A percentile compares a stretch with the other conserved stretches of the same genome.
Conservation (phyloP, 2,113 vertebrate genomes). For the Cisticola juncidis region DNA sequence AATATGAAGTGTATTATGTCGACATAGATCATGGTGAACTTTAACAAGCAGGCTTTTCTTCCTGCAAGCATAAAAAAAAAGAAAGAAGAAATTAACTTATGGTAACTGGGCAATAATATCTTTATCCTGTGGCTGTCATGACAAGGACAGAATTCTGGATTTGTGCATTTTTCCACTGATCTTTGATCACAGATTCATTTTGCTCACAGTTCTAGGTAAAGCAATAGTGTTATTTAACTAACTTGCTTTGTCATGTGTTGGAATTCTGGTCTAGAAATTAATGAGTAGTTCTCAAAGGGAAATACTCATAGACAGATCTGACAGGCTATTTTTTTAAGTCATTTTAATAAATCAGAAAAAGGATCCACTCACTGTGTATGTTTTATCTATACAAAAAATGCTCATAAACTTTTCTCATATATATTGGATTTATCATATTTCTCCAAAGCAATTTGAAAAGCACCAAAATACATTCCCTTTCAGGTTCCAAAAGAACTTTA, state of each 20-base stretch:
- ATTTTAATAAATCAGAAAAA: slow-evolving; percentile 59
- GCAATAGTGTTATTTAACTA: neutral
- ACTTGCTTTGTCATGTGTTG: neutral
- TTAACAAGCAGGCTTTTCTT: neutral
- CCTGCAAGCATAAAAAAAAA: neutral
- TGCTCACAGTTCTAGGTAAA: neutral
- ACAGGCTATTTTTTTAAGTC: neutral
- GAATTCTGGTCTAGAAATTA: slow-evolving; percentile 39
- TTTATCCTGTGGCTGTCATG: neutral
- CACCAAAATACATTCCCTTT: slow-evolving; percentile 68
- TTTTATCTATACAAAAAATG: slow-evolving; percentile 29
- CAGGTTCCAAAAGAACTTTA: slow-evolving; percentile 59
- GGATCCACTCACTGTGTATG: neutral
- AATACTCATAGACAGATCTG: slow-evolving; percentile 8
- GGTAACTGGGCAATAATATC: neutral
- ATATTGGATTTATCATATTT: slow-evolving; percentile 73
- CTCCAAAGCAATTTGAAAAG: slow-evolving; percentile 72
- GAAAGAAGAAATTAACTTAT: neutral
- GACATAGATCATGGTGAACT: neutral
- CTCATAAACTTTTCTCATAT: slow-evolving; percentile 60
- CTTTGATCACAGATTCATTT: neutral
- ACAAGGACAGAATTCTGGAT: neutral
- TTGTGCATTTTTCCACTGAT: neutral
- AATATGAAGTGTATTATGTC: neutral
- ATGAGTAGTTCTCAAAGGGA: slow-evolving; percentile 11